Base-by-base conservation (phyloP, 2,888 invertebrate genomes). In the Rhodophaea formosa region DNA sequence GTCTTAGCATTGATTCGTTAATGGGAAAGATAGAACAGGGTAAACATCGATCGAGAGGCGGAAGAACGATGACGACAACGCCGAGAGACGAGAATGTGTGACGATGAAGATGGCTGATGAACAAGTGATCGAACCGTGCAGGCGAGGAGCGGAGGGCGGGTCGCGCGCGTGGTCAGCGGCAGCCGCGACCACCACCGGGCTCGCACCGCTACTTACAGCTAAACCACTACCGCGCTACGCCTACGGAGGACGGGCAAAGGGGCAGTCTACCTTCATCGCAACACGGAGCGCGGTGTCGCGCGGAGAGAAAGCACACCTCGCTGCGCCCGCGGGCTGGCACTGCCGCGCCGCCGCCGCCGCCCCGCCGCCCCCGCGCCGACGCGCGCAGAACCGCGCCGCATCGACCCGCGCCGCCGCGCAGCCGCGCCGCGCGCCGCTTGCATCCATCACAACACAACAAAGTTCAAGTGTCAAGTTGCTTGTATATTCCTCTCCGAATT, bases 181-280 rank as follows among this genome's bases (percentile, higher is more conserved):
- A 75, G 71, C 75, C 70, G 71, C 75, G 73, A 69, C 80, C 82
- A 86, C 79, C 79, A 84, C 84, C 86, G 80, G 77, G 79, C 67
- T 71, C 73, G 71, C 70, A 65, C 73, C 77, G 80, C 80, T 81
- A 84, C 84, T 80, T 86, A 86, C 81, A 75, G 81, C 86, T 84
- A 86, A 83, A 23, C 23, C 79, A 80, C 84, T 87, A 88, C 72
- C 80, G 81, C 84, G 77, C 86, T 88, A 87, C 76, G 43, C 77
- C 86, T 88, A 87, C 76, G 49, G 47, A 47, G 56, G 52, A 42
- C 52, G 75, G 77, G 74, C 72, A 75, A 74, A 76, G 81, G 79
- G 76, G 70, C 73, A 76, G 78, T 79, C 72, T 90, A 90, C 90
- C 90, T 90, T 87, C 90, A 90, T 90, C 79, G 88, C 88, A 87